These are phyloP conservation scores for Pseudococcus longispinus DNA, from an alignment of 2,888 invertebrate species.

Conservation along the genomic window DNA sequence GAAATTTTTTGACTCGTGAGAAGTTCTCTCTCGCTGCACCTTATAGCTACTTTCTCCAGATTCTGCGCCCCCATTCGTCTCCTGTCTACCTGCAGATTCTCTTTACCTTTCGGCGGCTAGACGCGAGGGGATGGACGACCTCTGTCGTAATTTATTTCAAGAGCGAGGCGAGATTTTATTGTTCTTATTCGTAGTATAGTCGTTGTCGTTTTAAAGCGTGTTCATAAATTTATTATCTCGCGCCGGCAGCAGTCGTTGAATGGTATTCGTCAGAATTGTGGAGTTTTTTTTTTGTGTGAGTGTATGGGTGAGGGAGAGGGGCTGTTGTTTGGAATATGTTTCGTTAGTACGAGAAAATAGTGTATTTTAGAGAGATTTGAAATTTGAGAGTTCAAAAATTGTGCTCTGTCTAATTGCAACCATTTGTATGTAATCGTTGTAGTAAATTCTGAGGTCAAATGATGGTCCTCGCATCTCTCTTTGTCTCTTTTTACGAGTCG, in stretches of 20 bases:
- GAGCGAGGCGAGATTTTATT: slow-evolving; percentile 28
- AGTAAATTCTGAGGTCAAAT: no score
- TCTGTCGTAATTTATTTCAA: slow-evolving; percentile 12
- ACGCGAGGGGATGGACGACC: background rate
- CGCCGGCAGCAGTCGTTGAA: background rate
- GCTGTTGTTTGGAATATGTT: no score
- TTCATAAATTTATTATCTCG: slow-evolving; percentile 31
- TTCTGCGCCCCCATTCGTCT: background rate
- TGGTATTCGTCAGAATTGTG: background rate
- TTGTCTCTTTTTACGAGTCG: no score
- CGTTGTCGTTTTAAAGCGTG: background rate
- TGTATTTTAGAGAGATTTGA: no score
- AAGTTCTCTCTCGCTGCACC: background rate
- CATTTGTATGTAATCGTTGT: no score
- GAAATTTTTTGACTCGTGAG: slow-evolving; percentile 1
- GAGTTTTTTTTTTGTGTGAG: background rate
- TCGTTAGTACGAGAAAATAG: no score
- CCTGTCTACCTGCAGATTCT: background rate
- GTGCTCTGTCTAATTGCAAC: no score
- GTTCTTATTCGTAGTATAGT: background rate
- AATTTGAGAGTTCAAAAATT: no score
- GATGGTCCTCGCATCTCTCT: no score
- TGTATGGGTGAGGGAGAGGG: no score
- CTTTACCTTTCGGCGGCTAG: background rate
- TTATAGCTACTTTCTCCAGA: background rate